Evolutionary conservation across 2,797 vertebrate genomes (phyloP), one percentile per base, ranked within the genome.

Genomic region (Meda fulgida): DNA sequence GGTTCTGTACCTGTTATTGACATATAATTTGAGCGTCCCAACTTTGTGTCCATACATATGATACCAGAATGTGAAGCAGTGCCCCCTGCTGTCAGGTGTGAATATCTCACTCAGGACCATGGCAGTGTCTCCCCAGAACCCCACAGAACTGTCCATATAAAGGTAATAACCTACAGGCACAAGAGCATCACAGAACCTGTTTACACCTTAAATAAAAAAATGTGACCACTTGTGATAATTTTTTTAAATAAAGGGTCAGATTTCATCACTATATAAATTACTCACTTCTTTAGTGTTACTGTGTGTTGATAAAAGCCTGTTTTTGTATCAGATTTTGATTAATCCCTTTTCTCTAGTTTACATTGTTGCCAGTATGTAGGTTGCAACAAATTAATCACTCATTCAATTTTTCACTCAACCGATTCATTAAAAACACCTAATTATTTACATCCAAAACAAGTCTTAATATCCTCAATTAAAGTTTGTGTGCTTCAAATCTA

Each of bases 31-130:
- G 7, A 95, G 93, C 6, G 91, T 94, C 72, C 94, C 95, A 1
- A 92, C 84, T 2, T 93, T n/a, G 75, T 81, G 29, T 13, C 93
- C 93, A 65, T 88, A 87, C 91, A 95, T 95, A 81, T 95, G 93
- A 88, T 94, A 95, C 95, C 95, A 96, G 90, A 95, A 96, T 23
- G 55, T 91, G 36, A 96, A 90, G 90, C 95, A 95, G 90, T 93
- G 91, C 34, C 92, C 92, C 83, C 80, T 90, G 36, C 78, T 89
- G 91, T 91, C 82, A 9, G 92, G 89, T 40, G 91, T 89, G 60
- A 93, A 86, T 65, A 95, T 91, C 23, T 95, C 94, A 87, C 95
- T 93, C 48, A 93, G 84, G 38, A 96, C 90, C 81, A 92, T 91
- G 48, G 93, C 90, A 79, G 16, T 58, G 77, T 90, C 90, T 85